phyloP scores from a whole-genome alignment of 1,140 invertebrate genomes.

The Bombus waltoni region DNA sequence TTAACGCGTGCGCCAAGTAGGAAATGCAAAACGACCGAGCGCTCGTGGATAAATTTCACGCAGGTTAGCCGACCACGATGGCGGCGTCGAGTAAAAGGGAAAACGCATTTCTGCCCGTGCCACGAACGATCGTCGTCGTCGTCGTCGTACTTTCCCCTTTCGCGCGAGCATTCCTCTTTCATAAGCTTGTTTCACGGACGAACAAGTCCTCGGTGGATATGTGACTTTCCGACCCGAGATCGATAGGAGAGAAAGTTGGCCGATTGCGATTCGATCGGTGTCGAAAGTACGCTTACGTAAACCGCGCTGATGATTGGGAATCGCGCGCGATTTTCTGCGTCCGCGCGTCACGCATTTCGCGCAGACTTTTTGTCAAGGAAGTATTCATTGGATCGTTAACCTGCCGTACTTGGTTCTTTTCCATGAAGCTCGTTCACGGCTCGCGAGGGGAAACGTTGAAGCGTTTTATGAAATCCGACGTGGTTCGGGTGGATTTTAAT shows the following conservation, averaged over 20 bases:
- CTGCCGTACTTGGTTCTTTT: too few relatives aligned
- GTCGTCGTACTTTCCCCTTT: slow-evolving; percentile 42
- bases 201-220: slow-evolving; percentile 46
- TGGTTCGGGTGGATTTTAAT: neutral
- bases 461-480: neutral
- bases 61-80: neutral
- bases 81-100: slow-evolving; percentile 28
- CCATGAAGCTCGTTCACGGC: neutral
- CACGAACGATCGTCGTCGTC: neutral
- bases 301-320: slow-evolving; percentile 17
- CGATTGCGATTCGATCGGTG: slow-evolving; percentile 48
- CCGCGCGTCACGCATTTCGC: neutral
- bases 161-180: slow-evolving; percentile 34
- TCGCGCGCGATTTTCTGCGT: neutral
- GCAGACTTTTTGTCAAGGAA: neutral
- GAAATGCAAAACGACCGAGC: slow-evolving; percentile 33
- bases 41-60: slow-evolving; percentile 24
- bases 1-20: slow-evolving; percentile 5
- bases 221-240: slow-evolving; percentile 56
- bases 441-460: neutral
- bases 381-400: neutral
- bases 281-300: slow-evolving; percentile 63
- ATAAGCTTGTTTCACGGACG: slow-evolving; percentile 50
- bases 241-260: slow-evolving; percentile 64
- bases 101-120: slow-evolving; percentile 23